Conservation (phyloP, 1,140 invertebrate species). For the Triops longicaudatus region DNA sequence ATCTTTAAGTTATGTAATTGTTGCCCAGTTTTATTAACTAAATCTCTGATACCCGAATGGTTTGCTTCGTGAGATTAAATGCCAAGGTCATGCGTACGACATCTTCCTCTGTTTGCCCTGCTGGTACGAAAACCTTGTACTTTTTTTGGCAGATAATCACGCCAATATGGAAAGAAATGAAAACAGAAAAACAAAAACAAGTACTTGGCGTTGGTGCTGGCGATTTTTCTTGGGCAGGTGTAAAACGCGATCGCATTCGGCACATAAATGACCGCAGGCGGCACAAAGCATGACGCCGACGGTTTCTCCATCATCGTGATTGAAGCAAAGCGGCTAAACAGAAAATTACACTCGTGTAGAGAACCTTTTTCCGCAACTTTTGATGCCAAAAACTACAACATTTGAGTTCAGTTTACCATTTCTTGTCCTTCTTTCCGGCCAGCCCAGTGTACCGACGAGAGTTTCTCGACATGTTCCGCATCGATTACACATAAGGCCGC, state of each 20-base stretch:
- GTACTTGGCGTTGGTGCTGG: slow-evolving; percentile 74
- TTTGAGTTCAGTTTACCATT: slow-evolving; percentile 43
- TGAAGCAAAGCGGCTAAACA: slow-evolving; percentile 70
- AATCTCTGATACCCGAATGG: no score
- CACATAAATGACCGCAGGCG: slow-evolving; percentile 83
- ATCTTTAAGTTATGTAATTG: no score
- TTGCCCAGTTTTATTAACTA: no score
- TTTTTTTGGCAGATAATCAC: no score
- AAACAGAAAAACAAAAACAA: slow-evolving; percentile 13
- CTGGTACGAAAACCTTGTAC: no score
- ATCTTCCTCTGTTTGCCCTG: no score
- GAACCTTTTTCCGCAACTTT: slow-evolving; percentile 21
- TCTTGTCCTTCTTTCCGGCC: slow-evolving; percentile 50
- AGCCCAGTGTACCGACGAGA: slow-evolving; percentile 63
- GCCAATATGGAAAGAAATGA: background rate
- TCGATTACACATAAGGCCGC: slow-evolving; percentile 88
- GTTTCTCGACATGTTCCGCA: slow-evolving; percentile 77
- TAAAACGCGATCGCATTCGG: slow-evolving; percentile 89
- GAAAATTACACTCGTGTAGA: slow-evolving; percentile 13
- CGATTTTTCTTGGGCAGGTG: slow-evolving; percentile 84
- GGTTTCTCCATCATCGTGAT: slow-evolving; percentile 95
- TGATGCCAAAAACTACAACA: slow-evolving; percentile 1
- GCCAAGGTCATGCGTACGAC: no score
- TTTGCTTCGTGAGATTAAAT: no score
- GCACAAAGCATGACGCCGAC: slow-evolving; percentile 84